Conservation (phyloP, 2,113 vertebrate genomes). For the Misgurnus mizolepis region DNA sequence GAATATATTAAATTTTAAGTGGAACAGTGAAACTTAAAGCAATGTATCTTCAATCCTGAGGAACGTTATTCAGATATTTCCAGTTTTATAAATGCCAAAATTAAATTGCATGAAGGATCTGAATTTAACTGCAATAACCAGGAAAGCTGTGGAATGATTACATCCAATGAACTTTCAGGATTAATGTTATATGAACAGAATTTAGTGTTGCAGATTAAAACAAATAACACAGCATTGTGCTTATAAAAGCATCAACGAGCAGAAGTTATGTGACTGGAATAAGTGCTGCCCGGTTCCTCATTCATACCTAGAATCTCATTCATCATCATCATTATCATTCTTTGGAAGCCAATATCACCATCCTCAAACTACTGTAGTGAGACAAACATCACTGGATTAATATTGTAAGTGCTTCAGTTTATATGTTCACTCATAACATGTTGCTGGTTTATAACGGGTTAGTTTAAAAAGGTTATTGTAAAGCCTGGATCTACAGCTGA, state of each 20-base stretch:
- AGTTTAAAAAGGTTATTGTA: slow-evolving; percentile 37
- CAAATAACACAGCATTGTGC: slow-evolving; percentile 45
- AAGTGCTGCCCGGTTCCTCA: slow-evolving; percentile 48
- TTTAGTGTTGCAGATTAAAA: slow-evolving; percentile 84
- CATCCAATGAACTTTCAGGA: no score
- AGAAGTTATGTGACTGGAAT: slow-evolving; percentile 46
- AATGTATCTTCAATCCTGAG: neutral
- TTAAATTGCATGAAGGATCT: no score
- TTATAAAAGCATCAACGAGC: slow-evolving; percentile 20
- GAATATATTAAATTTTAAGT: slow-evolving; percentile 49
- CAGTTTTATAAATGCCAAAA: neutral
- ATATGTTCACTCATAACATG: neutral
- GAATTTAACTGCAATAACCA: no score
- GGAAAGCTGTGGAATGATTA: no score
- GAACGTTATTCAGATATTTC: neutral
- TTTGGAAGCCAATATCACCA: slow-evolving; percentile 37
- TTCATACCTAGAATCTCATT: slow-evolving; percentile 46
- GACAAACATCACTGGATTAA: slow-evolving; percentile 37
- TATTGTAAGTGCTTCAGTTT: slow-evolving; percentile 27
- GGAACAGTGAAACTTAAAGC: slow-evolving; percentile 21
- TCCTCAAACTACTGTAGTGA: slow-evolving; percentile 16
- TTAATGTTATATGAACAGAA: slow-evolving; percentile 44
- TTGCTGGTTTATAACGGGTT: slow-evolving; percentile 25
- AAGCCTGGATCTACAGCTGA: neutral
- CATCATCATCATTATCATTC: slow-evolving; percentile 51